These are phyloP conservation scores for Ethmia dodecea DNA, from an alignment of 2,888 invertebrate species.

Conservation along the genomic window DNA sequence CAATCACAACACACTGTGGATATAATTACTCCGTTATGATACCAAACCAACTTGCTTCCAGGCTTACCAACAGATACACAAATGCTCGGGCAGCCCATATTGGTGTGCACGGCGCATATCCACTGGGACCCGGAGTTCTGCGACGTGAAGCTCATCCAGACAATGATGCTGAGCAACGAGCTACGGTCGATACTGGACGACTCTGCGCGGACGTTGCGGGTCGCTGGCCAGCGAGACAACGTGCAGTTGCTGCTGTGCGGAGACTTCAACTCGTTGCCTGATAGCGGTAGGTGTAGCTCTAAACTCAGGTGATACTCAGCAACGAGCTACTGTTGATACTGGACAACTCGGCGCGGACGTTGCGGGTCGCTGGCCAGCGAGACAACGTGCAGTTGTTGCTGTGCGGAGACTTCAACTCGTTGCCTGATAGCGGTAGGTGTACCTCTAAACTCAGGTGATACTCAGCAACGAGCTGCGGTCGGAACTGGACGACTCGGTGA, in stretches of 20 bases:
- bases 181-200: constrained; percentile 92
- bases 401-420: constrained; percentile 98
- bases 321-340: constrained; percentile 93
- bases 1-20: no score
- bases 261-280: constrained; percentile 98
- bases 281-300: constrained; percentile 83
- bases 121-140: constrained; percentile 99
- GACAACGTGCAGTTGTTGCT: constrained; percentile 93
- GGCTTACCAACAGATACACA: constrained; percentile 86
- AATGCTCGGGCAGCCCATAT: constrained; percentile 88
- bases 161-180: constrained; percentile 99
- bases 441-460: no score
- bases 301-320: constrained; percentile 99
- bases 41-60: no score
- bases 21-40: no score
- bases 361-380: constrained; percentile 84
- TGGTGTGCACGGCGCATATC: constrained; percentile 99
- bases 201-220: constrained; percentile 87
- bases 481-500: no score
- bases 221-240: constrained; percentile 84
- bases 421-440: constrained; percentile 93
- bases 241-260: constrained; percentile 97
- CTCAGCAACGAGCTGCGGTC: no score
- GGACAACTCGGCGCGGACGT: constrained; percentile 90
- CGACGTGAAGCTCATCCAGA: constrained; percentile 99